Percentiles rank a stretch among this genome's conserved stretches.
These are phyloP conservation scores for Seriola rivoliana DNA, from an alignment of 2,113 vertebrate species.

Conservation along the genomic window DNA sequence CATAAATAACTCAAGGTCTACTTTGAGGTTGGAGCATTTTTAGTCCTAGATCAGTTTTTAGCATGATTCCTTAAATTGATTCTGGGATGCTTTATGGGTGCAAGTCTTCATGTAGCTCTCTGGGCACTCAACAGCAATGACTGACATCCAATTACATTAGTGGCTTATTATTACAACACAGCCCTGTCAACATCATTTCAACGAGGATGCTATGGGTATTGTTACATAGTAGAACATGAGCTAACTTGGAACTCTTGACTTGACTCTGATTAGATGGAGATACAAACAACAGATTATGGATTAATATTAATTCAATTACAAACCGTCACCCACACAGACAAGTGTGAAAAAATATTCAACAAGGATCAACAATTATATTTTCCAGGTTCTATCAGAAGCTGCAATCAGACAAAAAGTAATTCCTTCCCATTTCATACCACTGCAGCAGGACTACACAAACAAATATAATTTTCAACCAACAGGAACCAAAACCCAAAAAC, in stretches of 20 bases:
- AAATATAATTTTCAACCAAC: not conserved
- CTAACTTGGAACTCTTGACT: not conserved
- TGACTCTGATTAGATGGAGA: not conserved
- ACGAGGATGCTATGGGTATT: constrained; percentile 19
- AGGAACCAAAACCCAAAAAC: not conserved
- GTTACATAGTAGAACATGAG: constrained; percentile 39
- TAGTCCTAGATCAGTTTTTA: not conserved
- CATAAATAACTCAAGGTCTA: not conserved
- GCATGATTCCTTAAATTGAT: too few species aligned
- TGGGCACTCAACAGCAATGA: constrained; percentile 21
- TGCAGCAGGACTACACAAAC: not conserved
- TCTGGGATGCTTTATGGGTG: not conserved
- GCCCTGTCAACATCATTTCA: constrained; percentile 3
- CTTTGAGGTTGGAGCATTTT: not conserved
- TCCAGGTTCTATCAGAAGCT: not conserved
- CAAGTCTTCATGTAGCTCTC: not conserved
- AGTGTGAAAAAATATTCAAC: not conserved
- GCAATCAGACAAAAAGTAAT: too few species aligned
- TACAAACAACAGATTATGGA: not conserved
- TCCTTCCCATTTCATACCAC: too few species aligned
- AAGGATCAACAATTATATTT: not conserved
- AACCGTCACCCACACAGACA: not conserved
- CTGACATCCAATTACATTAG: constrained; percentile 21
- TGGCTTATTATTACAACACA: constrained; percentile 13
- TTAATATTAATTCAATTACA: not conserved